Evolutionary conservation across 2,113 vertebrate species (phyloP), one percentile per base, ranked within the genome.

Genomic region (Centropristis striata): DNA sequence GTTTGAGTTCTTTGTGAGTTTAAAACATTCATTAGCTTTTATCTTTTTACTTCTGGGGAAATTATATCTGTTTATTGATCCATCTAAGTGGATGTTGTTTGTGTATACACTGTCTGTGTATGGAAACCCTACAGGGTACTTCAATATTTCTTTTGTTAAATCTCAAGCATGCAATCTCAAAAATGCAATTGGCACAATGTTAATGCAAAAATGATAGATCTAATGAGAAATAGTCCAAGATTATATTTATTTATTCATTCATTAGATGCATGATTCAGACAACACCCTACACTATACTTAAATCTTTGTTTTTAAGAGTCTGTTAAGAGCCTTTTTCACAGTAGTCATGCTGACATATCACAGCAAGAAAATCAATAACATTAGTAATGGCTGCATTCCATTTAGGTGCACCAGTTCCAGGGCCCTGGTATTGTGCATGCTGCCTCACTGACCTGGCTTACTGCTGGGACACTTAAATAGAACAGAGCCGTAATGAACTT

Each of bases 1-100:
- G 90, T 99, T 99, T 89, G 97, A 98, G 87, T 99, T 99, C 91
- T 99, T 98, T 94, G 98, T 99, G 95, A 98, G 98, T 94, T 67
- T 63, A 9, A 55, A 39, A 15, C 11, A 16, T 23, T 27, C 0
- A 46, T 75, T 49, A 5, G 12, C 9, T 65, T 58, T 66, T 21
- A 32, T 53, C 16, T 50, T 71, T 15, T 53, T 21, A n/a, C 47
- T 47, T 11, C 15, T 44, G n/a, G 32, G 20, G 28, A 25, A 25
- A 41, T 13, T 8, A 4, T 51, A 9, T 58, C 21, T 66, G 23
- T 20, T 11, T 39, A 25, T 41, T 15, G 25, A 18, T 50, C 1
- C 10, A 63, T 39, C 15, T 28, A 44, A 37, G 25, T 81, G 57
- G 39, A 63, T 23, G 14, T 15, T 64, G 41, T 25, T 6, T 66